Percentiles rank a stretch among this genome's conserved stretches.
phyloP scores from a whole-genome alignment of 2,888 invertebrate genomes.

The Eumerus sabulonum region DNA sequence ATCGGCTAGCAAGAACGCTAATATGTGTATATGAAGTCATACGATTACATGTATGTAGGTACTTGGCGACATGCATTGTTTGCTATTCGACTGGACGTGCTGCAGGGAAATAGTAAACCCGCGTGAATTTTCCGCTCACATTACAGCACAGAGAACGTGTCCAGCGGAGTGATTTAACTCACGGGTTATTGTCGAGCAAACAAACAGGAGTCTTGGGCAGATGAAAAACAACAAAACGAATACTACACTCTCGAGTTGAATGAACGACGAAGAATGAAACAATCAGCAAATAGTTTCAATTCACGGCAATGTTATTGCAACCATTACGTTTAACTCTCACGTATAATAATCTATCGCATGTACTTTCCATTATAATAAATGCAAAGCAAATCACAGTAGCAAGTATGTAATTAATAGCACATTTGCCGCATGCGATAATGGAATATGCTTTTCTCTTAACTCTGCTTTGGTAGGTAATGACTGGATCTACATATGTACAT shows the following conservation, averaged over 20 bases:
- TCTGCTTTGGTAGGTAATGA: not conserved
- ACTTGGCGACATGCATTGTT: conserved; percentile 55
- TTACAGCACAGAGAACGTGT: conserved; percentile 56
- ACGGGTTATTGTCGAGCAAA: not conserved
- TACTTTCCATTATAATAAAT: conserved; percentile 41
- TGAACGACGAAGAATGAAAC: too few species aligned
- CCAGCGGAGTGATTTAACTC: not conserved
- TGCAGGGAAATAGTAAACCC: conserved; percentile 53
- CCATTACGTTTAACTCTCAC: conserved; percentile 20
- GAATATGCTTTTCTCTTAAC: not conserved
- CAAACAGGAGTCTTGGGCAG: too few species aligned
- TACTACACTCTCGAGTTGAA: too few species aligned
- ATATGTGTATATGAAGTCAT: conserved; percentile 22
- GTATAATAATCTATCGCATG: conserved; percentile 47
- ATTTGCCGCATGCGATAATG: conserved; percentile 47
- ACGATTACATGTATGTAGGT: conserved; percentile 16
- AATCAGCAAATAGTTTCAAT: too few species aligned
- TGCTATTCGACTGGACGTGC: conserved; percentile 46
- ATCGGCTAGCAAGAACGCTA: conserved; percentile 15
- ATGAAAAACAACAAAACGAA: too few species aligned
- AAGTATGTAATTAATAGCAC: conserved; percentile 43
- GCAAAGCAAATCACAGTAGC: conserved; percentile 51
- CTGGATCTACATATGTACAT: too few species aligned
- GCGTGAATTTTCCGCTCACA: conserved; percentile 60
- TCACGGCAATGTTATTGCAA: not conserved